Conservation (phyloP, 2,888 invertebrate genomes). For the Apotomis capreana region DNA sequence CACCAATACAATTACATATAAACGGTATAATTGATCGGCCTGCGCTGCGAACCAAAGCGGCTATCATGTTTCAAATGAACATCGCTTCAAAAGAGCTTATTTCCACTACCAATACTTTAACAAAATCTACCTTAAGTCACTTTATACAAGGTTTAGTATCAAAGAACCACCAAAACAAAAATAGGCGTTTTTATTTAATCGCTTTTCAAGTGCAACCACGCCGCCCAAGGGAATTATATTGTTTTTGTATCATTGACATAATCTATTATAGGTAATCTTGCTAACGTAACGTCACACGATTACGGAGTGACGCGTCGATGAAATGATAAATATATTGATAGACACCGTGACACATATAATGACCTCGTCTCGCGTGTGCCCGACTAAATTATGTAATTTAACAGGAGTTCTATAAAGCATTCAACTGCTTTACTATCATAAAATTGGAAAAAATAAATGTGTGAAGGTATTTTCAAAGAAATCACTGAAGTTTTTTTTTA, state of each 20-base stretch:
- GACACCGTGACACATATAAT: slow-evolving; percentile 14
- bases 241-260: slow-evolving; percentile 41
- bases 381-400: neutral
- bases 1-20: slow-evolving; percentile 23
- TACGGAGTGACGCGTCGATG: slow-evolving; percentile 29
- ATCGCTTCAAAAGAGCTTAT: slow-evolving; percentile 13
- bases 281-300: slow-evolving; percentile 34
- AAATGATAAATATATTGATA: slow-evolving; percentile 36
- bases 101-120: neutral
- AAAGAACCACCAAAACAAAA: neutral
- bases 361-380: neutral
- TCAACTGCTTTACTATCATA: too few relatives aligned
- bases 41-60: slow-evolving; percentile 31
- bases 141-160: neutral
- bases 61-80: slow-evolving; percentile 28
- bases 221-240: slow-evolving; percentile 28
- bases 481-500: too few relatives aligned
- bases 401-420: too few relatives aligned
- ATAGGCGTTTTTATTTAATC: slow-evolving; percentile 1
- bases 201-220: slow-evolving; percentile 27
- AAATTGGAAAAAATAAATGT: too few relatives aligned
- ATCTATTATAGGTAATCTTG: slow-evolving; percentile 39
- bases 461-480: too few relatives aligned
- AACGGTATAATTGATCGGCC: slow-evolving; percentile 37
- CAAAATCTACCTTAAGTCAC: neutral